Conservation (phyloP, 2,888 invertebrate species). For the Harpalus rubripes region DNA sequence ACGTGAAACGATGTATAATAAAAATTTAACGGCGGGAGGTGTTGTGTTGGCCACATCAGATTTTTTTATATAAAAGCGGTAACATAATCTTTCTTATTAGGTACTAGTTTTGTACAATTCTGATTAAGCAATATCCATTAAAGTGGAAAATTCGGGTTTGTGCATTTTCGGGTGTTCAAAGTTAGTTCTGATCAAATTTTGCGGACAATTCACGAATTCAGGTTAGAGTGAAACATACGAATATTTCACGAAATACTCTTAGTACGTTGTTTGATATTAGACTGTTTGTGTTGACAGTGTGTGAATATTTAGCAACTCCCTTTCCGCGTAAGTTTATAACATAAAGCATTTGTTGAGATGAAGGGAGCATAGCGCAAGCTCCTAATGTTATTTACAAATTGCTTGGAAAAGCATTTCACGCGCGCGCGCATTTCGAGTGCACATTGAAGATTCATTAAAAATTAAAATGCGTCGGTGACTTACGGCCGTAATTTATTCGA, state of each 20-base stretch:
- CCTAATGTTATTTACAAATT: conserved; percentile 64
- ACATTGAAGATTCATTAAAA: conserved; percentile 44
- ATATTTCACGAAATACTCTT: too few species aligned
- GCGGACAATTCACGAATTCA: not conserved
- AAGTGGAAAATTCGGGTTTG: too few species aligned
- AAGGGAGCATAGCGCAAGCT: conserved; percentile 31
- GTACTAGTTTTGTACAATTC: too few species aligned
- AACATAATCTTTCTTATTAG: too few species aligned
- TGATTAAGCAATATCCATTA: too few species aligned
- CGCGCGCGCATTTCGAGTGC: conserved; percentile 6
- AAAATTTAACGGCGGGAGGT: too few species aligned
- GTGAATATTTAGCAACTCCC: not conserved
- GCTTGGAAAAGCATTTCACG: conserved; percentile 54
- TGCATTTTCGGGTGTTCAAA: too few species aligned
- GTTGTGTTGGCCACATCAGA: too few species aligned
- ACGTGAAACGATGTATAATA: too few species aligned
- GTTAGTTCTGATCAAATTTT: too few species aligned
- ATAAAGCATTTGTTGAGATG: conserved; percentile 51
- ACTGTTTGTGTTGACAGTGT: not conserved
- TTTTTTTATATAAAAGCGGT: too few species aligned
- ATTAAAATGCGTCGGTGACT: conserved; percentile 43
- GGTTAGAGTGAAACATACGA: too few species aligned
- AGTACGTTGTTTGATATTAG: not conserved
- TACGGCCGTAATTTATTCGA: conserved; percentile 46
- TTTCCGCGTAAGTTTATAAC: conserved; percentile 54